Percentiles rank a stretch among this genome's conserved stretches.
Evolutionary conservation across 2,797 vertebrate genomes (phyloP).

Genomic region (Schizothorax lantsangensis): DNA sequence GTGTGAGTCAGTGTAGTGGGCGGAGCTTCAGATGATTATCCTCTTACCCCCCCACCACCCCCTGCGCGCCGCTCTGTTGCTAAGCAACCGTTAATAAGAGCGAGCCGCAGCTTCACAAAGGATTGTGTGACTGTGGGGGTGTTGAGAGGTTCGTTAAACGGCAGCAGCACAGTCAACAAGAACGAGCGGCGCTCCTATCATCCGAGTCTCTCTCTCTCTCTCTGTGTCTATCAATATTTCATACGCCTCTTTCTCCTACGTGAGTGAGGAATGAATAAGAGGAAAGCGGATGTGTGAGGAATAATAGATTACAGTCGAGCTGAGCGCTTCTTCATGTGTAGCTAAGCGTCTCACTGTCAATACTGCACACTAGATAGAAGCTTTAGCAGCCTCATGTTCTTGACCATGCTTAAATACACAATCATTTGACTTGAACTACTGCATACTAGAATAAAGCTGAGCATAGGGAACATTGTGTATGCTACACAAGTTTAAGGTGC

Average conservation of each 20-base stretch:
- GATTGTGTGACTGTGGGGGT: slow-evolving; percentile 37
- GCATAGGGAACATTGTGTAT: not conserved
- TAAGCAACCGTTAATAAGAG: slow-evolving; percentile 29
- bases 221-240: slow-evolving; percentile 67
- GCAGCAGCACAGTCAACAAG: slow-evolving; percentile 16
- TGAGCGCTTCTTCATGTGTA: not conserved
- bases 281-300: not conserved
- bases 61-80: not conserved
- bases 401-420: not conserved
- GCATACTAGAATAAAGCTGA: not conserved
- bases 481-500: not conserved
- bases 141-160: slow-evolving; percentile 48
- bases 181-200: not conserved
- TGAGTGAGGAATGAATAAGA: slow-evolving; percentile 70
- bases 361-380: not conserved
- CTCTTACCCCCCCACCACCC: not conserved
- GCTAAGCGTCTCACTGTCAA: not conserved
- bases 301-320: slow-evolving; percentile 10
- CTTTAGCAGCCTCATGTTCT: not conserved
- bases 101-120: slow-evolving; percentile 11
- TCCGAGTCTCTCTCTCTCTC: slow-evolving; percentile 15
- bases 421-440: not conserved
- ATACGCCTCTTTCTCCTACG: slow-evolving; percentile 67
- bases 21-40: slow-evolving; percentile 14
- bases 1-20: slow-evolving; percentile 22